Base-by-base conservation (phyloP, 1,140 invertebrate species). In the Meloidogyne chitwoodi region DNA sequence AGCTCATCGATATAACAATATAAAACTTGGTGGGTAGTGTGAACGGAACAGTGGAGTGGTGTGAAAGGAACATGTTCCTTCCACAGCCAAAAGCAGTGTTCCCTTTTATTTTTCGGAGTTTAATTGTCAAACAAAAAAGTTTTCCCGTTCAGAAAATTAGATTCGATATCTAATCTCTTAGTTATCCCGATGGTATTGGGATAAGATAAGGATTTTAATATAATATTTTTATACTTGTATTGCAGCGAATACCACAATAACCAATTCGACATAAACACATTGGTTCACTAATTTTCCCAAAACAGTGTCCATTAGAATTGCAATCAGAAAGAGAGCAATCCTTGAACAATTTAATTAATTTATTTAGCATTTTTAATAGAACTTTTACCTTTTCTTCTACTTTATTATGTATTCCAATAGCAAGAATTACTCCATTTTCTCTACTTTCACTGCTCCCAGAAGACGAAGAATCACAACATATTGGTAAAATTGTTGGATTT, bases 171-270 rank as follows among this genome's bases (percentile, higher is more conserved):
- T n/a, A n/a, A n/a, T n/a, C n/a, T n/a, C n/a, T n/a, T n/a, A n/a
- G n/a, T n/a, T n/a, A n/a, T n/a, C n/a, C n/a, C n/a, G n/a, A n/a
- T n/a, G n/a, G n/a, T n/a, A n/a, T n/a, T n/a, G n/a, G 62, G 62
- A 24, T 24, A 56, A n/a, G 24, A 27, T 61, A n/a, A 11, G 31
- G 19, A 11, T 19, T 63, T 5, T 16, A 27, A 62, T n/a, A 48
- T 19, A 31, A 62, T n/a, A 38, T 38, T 63, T 27, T 26, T 31
- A 12, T n/a, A 64, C 44, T 31, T 73, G 56, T 64, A 61, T 63
- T 73, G 41, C 71, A 73, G 12, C 61, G 56, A 56, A 24, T 1
- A n/a, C 71, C 71, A 31, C 71, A 73, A 31, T 63, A 73, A 24
- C 71, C 71, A 11, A 41, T 27, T 12, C 14, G 1, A n/a, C 71